Conservation (phyloP, 2,888 invertebrate genomes). For the Amphipoea oculea region DNA sequence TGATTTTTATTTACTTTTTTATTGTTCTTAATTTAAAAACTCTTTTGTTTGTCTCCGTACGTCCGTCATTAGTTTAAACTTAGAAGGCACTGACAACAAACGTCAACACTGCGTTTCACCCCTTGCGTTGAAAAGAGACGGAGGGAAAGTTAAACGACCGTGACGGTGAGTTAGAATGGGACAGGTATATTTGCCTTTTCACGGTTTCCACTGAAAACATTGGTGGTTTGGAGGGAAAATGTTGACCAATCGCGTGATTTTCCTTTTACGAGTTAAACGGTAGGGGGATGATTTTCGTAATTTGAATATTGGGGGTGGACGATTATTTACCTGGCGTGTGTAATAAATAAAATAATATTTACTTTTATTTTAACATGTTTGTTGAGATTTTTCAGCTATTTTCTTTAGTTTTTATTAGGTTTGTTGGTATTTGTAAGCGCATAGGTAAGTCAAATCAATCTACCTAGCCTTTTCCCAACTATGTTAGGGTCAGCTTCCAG, state of each 20-base stretch:
- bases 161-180: conserved; percentile 71
- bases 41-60: conserved; percentile 73
- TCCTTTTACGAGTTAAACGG: conserved; percentile 57
- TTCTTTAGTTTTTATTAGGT: not conserved
- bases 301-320: conserved; percentile 70
- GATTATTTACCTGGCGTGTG: conserved; percentile 56
- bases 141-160: conserved; percentile 37
- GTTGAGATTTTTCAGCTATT: conserved; percentile 7
- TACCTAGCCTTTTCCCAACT: not conserved
- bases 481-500: not conserved
- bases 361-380: conserved; percentile 34
- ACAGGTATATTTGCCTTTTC: conserved; percentile 77
- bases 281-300: conserved; percentile 68
- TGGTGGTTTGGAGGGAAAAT: conserved; percentile 74
- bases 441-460: not conserved
- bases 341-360: conserved; percentile 45
- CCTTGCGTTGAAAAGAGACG: conserved; percentile 80
- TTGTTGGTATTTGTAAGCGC: not conserved
- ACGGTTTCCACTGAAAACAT: conserved; percentile 81
- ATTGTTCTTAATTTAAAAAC: conserved; percentile 64
- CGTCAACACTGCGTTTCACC: conserved; percentile 76
- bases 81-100: conserved; percentile 84
- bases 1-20: conserved; percentile 29
- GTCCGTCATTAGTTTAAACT: conserved; percentile 86
- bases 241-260: conserved; percentile 77